Evolutionary conservation across 2,113 vertebrate genomes (phyloP).

Genomic region (Ranitomeya imitator): DNA sequence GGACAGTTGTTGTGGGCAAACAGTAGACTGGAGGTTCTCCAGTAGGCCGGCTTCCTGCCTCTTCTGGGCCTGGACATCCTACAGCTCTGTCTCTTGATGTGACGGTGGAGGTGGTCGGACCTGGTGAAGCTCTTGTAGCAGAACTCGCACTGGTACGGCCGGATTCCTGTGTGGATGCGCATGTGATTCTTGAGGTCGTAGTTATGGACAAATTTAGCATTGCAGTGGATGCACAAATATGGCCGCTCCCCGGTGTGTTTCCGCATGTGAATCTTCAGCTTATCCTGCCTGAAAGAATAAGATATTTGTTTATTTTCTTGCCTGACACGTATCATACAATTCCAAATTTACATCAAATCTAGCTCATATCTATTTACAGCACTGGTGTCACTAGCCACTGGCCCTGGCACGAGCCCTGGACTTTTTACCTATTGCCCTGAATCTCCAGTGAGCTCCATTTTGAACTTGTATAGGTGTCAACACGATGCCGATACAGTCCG

Average conservation of each 20-base stretch:
- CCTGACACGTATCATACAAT: not conserved
- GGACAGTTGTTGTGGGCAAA: constrained; percentile 70
- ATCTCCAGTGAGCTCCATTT: no score
- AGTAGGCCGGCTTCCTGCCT: constrained; percentile 85
- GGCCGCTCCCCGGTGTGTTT: constrained; percentile 98
- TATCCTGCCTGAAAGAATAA: constrained; percentile 86
- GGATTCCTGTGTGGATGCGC: constrained; percentile 95
- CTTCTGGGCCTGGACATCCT: constrained; percentile 84
- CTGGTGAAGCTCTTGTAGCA: constrained; percentile 99
- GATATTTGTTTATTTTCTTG: not conserved
- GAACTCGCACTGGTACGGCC: constrained; percentile 97
- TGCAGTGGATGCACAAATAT: constrained; percentile 97
- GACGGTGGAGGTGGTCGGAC: constrained; percentile 94
- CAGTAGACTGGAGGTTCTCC: constrained; percentile 84
- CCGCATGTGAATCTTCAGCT: constrained; percentile 98
- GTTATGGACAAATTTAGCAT: constrained; percentile 97
- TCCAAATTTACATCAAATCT: not conserved
- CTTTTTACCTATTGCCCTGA: no score
- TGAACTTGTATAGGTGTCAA: no score
- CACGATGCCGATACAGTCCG: no score
- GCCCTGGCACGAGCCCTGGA: no score
- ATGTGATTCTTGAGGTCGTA: constrained; percentile 99
- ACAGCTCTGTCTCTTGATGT: constrained; percentile 97
- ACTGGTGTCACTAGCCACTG: no score
- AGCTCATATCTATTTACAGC: not conserved